Evolutionary conservation across 1,140 invertebrate species (phyloP), one percentile per base, ranked within the genome.

Genomic region (Carposina sasakii): DNA sequence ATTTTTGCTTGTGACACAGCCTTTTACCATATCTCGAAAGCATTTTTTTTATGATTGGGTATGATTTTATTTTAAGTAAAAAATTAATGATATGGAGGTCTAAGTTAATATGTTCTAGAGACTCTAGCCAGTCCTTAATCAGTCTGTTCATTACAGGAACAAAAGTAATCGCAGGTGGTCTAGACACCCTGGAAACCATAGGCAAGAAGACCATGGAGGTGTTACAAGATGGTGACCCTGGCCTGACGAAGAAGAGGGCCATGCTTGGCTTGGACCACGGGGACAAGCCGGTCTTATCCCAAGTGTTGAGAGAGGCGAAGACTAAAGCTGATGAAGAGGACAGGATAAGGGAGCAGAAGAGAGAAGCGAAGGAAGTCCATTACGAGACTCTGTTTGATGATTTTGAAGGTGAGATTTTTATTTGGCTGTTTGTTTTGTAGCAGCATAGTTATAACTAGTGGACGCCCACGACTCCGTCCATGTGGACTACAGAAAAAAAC

Each of bases 201-300:
- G 96, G 96, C 0, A 96, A 96, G 66, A 97, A 97, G 71, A 97
- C 96, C 0, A 95, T 97, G 90, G 92, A 95, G 72, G 94, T 96
- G 2, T 79, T 97, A 1, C 94, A 96, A 81, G 95, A 96, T 48
- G 93, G 94, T 50, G 95, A 97, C 82, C 94, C 95, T 9, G 93
- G 94, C 0, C 83, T 96, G 8, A 91, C 91, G 42, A 94, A 94
- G 69, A 96, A 95, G 64, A 76, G 93, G 37, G 91, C 93, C 2
- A 87, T 94, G 53, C 87, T 96, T 3, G 88, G 90, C 21, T 83
- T 90, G 20, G 88, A 90, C 23, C 56, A 84, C 23, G 87, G 88
- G 1, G 76, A 87, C 2, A 87, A 88, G 37, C 86, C 86, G 6
- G 87, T 86, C 20, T 66, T 88, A 16, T 88, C 88, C 0, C 87